A percentile compares a stretch with the other conserved stretches of the same genome.
Evolutionary conservation across 2,797 vertebrate genomes (phyloP).

Genomic region (Chrysolophus pictus): DNA sequence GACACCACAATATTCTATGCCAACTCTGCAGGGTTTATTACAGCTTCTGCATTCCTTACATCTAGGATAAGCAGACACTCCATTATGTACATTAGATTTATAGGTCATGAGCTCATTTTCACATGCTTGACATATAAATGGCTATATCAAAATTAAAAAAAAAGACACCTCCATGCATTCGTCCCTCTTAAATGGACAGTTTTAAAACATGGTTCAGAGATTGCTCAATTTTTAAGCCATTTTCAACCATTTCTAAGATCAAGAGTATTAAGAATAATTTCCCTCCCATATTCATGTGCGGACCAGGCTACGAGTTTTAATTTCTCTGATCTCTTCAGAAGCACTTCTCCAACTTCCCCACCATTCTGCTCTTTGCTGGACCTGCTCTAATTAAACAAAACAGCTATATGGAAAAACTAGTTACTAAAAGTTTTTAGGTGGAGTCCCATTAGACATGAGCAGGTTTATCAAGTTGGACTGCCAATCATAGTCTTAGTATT

Average conservation of each 20-base stretch:
- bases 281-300: neutral
- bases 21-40: neutral
- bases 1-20: neutral
- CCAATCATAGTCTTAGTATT: neutral
- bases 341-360: slow-evolving; percentile 4
- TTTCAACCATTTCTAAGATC: neutral
- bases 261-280: slow-evolving; percentile 2
- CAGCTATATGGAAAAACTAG: neutral
- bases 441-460: neutral
- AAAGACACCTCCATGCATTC: neutral
- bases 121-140: neutral
- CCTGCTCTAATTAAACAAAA: neutral
- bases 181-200: neutral
- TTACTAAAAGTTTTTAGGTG: neutral
- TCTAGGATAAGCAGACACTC: neutral
- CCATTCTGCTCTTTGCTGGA: neutral
- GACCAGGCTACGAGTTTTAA: slow-evolving; percentile 34
- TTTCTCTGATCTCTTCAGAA: slow-evolving; percentile 31
- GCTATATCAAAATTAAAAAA: neutral
- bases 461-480: neutral
- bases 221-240: neutral
- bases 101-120: neutral
- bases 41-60: neutral
- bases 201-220: neutral
- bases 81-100: rapidly evolving